phyloP scores from a whole-genome alignment of 2,888 invertebrate species.

The Hemicrepidius hirtus region DNA sequence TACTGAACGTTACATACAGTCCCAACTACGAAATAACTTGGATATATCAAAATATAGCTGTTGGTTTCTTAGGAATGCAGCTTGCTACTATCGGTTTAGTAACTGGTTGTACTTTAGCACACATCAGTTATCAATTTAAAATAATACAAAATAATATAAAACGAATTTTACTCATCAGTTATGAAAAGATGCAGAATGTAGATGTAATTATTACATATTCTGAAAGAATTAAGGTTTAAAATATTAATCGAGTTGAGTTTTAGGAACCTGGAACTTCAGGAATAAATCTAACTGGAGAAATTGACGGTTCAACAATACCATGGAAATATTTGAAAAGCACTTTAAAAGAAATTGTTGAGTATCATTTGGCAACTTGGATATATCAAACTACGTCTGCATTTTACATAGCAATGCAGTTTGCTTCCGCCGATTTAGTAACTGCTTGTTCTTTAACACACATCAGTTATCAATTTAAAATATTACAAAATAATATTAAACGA shows the following conservation, averaged over 20 bases:
- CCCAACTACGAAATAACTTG: constrained; percentile 41
- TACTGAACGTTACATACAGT: no score
- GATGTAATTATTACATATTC: no score
- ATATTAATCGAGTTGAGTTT: background rate
- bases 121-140: constrained; percentile 37
- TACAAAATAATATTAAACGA: constrained; percentile 31
- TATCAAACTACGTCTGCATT: no score
- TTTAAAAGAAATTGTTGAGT: constrained; percentile 29
- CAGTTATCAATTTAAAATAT: constrained; percentile 36
- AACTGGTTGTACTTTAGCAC: constrained; percentile 33
- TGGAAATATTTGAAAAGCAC: constrained; percentile 18
- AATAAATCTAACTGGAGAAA: background rate
- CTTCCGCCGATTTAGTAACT: no score
- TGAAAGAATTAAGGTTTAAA: background rate
- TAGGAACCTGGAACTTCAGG: background rate
- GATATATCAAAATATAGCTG: constrained; percentile 32
- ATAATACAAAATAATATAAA: constrained; percentile 36
- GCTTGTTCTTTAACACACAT: constrained; percentile 38
- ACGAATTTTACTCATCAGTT: background rate
- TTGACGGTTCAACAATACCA: background rate
- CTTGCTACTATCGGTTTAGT: constrained; percentile 23
- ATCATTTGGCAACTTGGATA: constrained; percentile 47
- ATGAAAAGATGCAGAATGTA: constrained; percentile 21
- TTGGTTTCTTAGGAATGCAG: constrained; percentile 14
- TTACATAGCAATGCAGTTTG: constrained; percentile 30